Percentiles rank a stretch among this genome's conserved stretches.
Evolutionary conservation across 2,888 invertebrate species (phyloP).

Genomic region (Nephrotoma guestfalica): DNA sequence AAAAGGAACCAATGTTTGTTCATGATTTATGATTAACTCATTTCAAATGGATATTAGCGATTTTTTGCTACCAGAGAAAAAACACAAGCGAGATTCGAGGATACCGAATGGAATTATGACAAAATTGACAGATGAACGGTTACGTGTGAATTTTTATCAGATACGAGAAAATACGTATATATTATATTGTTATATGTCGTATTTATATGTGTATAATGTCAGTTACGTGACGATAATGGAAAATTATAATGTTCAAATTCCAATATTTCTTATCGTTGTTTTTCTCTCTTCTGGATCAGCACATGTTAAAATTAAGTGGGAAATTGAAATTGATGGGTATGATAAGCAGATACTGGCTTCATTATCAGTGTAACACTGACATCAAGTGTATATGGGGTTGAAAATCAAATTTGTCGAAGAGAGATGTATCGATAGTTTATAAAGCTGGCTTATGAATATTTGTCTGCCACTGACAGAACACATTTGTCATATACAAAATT

Average conservation of each 20-base stretch:
- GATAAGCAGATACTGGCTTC: neutral
- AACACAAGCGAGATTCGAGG: neutral
- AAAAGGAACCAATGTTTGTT: neutral
- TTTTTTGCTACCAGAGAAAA: neutral
- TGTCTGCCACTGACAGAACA: no score
- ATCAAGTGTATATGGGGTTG: no score
- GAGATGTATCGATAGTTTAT: no score
- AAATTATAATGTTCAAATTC: neutral
- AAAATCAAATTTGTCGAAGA: no score
- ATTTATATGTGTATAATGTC: neutral
- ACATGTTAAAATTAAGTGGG: neutral
- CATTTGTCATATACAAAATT: no score
- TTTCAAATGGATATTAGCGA: neutral
- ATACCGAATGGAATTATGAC: neutral
- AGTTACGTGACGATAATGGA: neutral
- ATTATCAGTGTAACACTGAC: neutral
- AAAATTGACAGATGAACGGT: neutral
- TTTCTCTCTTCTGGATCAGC: neutral
- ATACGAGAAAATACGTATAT: neutral
- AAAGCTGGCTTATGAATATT: no score
- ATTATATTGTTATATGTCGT: neutral
- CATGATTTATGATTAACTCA: neutral
- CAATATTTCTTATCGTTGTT: neutral
- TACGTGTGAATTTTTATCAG: neutral
- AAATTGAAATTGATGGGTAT: neutral